Conservation (phyloP, 2,113 vertebrate genomes). For the Carettochelys insculpta region DNA sequence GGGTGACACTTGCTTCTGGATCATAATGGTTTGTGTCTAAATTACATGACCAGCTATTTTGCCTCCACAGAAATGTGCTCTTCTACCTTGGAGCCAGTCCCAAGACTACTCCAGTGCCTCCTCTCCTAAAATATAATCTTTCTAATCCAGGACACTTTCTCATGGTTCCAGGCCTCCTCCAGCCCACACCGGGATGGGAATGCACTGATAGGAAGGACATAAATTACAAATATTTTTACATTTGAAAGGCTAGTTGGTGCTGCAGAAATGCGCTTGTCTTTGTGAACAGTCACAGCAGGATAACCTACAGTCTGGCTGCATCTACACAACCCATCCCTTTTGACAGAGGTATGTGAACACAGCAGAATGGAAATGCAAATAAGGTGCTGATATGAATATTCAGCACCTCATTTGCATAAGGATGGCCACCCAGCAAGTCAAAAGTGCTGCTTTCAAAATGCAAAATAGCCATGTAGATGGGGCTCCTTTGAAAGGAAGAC, state of each 20-base stretch:
- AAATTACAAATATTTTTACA: not conserved
- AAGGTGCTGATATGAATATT: no score
- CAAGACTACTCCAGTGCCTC: not conserved
- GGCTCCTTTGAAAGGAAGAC: no score
- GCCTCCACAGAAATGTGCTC: not conserved
- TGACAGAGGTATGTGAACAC: no score
- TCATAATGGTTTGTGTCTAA: rapidly evolving
- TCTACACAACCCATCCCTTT: no score
- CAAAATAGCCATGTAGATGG: no score
- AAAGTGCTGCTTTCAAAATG: no score
- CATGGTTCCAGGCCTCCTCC: not conserved
- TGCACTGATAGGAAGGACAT: not conserved
- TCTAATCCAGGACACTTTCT: rapidly evolving
- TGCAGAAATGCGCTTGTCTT: not conserved
- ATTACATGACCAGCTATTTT: not conserved
- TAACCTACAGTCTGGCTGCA: not conserved
- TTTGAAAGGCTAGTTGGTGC: not conserved
- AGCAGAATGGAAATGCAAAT: no score
- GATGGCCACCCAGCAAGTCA: no score
- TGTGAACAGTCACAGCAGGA: not conserved
- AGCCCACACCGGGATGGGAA: not conserved
- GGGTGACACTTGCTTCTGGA: not conserved
- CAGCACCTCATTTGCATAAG: no score
- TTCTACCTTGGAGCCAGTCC: not conserved
- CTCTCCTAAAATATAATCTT: not conserved